Percentiles rank a stretch among this genome's conserved stretches.
These are phyloP conservation scores for Clarias pachynema DNA, from an alignment of 2,797 vertebrate genomes.

Conservation along the genomic window DNA sequence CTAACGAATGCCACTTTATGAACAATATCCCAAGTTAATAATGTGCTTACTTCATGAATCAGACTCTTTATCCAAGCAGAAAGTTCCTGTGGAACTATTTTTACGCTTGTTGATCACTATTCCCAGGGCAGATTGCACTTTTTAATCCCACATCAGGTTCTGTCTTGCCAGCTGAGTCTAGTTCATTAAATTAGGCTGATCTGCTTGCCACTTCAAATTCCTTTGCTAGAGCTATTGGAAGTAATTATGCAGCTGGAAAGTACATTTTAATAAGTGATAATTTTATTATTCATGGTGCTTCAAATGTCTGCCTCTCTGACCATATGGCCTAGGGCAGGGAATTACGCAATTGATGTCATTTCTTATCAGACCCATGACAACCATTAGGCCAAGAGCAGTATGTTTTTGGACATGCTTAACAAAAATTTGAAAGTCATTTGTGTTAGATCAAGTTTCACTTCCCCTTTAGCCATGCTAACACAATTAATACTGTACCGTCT, in stretches of 20 bases:
- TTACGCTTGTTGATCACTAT: constrained; percentile 24
- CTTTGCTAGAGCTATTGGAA: constrained; percentile 54
- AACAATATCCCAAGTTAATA: neutral
- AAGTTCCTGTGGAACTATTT: neutral
- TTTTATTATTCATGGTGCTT: constrained; percentile 51
- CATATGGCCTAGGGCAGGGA: neutral
- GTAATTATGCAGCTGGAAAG: constrained; percentile 60
- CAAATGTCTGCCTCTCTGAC: constrained; percentile 7
- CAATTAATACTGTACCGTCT: neutral
- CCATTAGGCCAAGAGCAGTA: neutral
- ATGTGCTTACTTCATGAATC: neutral
- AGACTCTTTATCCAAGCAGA: neutral
- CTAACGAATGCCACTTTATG: constrained; percentile 2
- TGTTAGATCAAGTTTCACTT: constrained; percentile 1
- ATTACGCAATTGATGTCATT: neutral
- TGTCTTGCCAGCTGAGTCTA: constrained; percentile 42
- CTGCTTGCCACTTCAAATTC: constrained; percentile 64
- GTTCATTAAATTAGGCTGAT: constrained; percentile 64
- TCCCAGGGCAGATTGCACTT: constrained; percentile 10
- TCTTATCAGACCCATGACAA: neutral
- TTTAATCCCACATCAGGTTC: constrained; percentile 11
- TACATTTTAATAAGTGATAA: constrained; percentile 43
- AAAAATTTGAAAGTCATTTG: neutral
- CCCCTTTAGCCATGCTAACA: neutral
- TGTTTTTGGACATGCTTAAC: neutral